These are phyloP conservation scores for Columbina picui DNA, from an alignment of 2,113 vertebrate species.

Conservation along the genomic window DNA sequence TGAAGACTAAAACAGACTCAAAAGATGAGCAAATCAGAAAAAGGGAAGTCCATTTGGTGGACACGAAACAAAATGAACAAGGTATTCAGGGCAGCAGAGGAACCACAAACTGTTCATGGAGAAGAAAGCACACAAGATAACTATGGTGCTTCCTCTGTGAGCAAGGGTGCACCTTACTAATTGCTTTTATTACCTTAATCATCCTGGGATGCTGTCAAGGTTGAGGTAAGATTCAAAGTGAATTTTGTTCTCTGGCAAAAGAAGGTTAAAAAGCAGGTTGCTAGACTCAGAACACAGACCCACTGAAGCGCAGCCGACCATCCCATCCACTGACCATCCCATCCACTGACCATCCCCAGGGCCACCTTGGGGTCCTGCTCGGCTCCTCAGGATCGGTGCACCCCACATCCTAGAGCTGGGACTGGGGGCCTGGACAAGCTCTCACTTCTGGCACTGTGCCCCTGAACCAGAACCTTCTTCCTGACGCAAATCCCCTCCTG, in stretches of 20 bases:
- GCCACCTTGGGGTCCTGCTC: neutral
- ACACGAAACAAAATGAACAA: neutral
- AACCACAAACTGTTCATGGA: neutral
- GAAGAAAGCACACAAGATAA: neutral
- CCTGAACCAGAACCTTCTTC: neutral
- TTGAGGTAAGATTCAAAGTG: neutral
- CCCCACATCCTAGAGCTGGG: neutral
- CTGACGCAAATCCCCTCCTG: neutral
- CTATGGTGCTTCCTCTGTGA: neutral
- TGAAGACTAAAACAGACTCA: neutral
- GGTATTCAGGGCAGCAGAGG: neutral
- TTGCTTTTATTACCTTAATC: neutral
- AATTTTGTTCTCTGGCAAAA: neutral
- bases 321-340: neutral
- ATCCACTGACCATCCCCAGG: neutral
- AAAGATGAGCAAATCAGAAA: neutral
- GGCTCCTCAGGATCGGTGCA: fast-evolving
- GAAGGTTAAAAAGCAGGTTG: fast-evolving
- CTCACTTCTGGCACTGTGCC: neutral
- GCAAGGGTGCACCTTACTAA: neutral
- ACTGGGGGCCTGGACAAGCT: neutral
- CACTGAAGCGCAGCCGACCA: fast-evolving
- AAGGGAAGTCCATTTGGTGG: neutral
- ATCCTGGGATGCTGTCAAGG: neutral
- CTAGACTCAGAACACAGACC: neutral